Percentiles rank a stretch among this genome's conserved stretches.
These are phyloP conservation scores for Pantherophis guttatus DNA, from an alignment of 2,113 vertebrate genomes.

Conservation along the genomic window DNA sequence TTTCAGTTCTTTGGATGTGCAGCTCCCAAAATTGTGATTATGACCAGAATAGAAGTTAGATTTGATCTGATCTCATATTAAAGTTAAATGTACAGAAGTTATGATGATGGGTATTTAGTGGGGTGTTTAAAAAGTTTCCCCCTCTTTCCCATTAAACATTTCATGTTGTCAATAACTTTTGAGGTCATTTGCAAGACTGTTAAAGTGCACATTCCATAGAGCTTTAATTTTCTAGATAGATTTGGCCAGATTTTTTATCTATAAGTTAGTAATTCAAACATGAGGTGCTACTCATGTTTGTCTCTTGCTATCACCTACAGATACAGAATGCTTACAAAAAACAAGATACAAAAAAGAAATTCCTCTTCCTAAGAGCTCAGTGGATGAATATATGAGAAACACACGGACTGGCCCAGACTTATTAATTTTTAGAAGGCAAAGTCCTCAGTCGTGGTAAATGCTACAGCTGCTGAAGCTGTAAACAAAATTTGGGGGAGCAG, in stretches of 20 bases:
- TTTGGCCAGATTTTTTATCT: background rate
- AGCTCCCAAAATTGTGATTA: background rate
- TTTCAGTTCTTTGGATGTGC: background rate
- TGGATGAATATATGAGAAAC: background rate
- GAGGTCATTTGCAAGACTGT: background rate
- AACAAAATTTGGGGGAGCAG: too few species aligned
- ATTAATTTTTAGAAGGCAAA: background rate
- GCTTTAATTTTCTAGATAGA: background rate
- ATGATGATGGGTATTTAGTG: background rate
- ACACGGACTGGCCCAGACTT: rapidly evolving
- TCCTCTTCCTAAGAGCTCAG: background rate
- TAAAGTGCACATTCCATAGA: background rate
- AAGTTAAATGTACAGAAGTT: background rate
- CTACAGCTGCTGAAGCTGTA: background rate
- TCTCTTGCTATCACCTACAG: background rate
- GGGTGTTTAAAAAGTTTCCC: background rate
- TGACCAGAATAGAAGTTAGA: background rate
- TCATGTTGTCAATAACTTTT: background rate
- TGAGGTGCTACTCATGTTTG: background rate
- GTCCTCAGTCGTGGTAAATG: background rate
- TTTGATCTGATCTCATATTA: background rate
- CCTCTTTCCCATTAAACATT: background rate
- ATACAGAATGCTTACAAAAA: background rate
- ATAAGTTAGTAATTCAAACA: background rate
- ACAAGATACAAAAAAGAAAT: background rate